phyloP scores from a whole-genome alignment of 2,797 vertebrate species.

The Acanthurus leucopareius region DNA sequence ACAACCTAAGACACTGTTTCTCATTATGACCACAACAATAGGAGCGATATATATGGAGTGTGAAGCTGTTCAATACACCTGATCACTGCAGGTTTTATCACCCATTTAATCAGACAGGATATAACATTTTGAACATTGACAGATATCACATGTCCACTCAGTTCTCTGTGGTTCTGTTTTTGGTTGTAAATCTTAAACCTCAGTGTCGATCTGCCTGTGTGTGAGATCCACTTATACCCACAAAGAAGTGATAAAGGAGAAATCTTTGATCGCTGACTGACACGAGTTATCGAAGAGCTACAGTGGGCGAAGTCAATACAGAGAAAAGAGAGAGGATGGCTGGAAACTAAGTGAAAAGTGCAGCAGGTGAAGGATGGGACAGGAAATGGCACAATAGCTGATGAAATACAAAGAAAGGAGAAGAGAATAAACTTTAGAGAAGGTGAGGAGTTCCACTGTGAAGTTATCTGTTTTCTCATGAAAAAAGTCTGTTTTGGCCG shows the following conservation, averaged over 20 bases:
- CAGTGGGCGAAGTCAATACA: constrained; percentile 14
- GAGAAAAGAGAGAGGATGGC: not conserved
- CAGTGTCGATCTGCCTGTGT: constrained; percentile 1
- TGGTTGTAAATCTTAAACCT: not conserved
- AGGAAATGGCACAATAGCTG: not conserved
- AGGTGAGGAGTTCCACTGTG: not conserved
- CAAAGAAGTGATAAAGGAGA: constrained; percentile 25
- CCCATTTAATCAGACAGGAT: not conserved
- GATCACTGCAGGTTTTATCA: not conserved
- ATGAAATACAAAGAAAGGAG: not conserved
- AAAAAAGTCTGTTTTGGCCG: not conserved
- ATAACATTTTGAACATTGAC: not conserved
- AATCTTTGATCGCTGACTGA: constrained; percentile 27
- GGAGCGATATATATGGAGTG: not conserved
- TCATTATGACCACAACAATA: not conserved
- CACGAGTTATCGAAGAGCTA: constrained; percentile 19
- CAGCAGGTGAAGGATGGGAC: not conserved
- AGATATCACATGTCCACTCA: not conserved
- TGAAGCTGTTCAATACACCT: not conserved
- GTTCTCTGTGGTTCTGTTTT: not conserved
- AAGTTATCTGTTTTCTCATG: not conserved
- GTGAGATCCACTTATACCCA: constrained; percentile 20
- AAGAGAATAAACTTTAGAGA: not conserved
- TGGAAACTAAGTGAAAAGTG: not conserved
- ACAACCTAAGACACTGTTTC: not conserved